Percentiles rank a stretch among this genome's conserved stretches.
Evolutionary conservation across 35 echinoderm and acorn worm genomes (phyloP).

Genomic region (Lytechinus variegatus): DNA sequence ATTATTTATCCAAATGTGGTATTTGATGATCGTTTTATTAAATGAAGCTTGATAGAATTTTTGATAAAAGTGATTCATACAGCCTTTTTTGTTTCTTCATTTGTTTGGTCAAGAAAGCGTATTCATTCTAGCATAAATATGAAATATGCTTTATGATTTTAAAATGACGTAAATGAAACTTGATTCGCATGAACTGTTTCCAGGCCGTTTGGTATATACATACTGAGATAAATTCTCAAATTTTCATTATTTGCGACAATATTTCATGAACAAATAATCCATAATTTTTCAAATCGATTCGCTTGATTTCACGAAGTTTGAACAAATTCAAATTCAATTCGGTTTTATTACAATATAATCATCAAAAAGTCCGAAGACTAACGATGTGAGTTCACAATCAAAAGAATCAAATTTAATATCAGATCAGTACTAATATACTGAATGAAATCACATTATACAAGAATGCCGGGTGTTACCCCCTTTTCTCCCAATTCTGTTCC

Average conservation of each 20-base stretch:
- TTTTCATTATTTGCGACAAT: not conserved
- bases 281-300: not conserved
- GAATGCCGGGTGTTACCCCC: not conserved
- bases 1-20: no score
- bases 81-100: no score
- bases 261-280: not conserved
- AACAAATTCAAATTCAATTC: no score
- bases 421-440: not conserved
- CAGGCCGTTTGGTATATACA: not conserved
- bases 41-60: no score
- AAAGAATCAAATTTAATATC: not conserved
- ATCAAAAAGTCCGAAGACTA: no score
- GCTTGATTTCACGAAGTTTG: not conserved
- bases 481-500: not conserved
- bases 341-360: no score
- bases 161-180: not conserved
- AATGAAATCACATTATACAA: not conserved
- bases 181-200: not conserved
- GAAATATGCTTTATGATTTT: no score
- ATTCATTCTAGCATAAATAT: no score
- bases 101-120: no score
- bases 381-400: no score
- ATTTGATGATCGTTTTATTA: no score
- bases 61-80: no score
- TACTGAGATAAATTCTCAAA: not conserved